Base-by-base conservation (phyloP, 2,888 invertebrate species). In the Idaea dimidiata region DNA sequence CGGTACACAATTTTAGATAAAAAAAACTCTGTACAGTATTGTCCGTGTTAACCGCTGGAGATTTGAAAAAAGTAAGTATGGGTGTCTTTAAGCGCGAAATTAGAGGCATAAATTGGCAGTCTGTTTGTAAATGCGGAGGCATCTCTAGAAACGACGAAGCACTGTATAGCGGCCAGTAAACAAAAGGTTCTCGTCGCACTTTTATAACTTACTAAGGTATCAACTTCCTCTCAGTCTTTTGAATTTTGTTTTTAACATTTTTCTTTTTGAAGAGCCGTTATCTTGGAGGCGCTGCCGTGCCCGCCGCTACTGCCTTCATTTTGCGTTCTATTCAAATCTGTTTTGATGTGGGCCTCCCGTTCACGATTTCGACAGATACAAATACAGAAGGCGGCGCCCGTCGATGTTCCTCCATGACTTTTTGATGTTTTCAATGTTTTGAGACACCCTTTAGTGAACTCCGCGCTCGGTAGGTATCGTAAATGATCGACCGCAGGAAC, bases 121-220 rank as follows among this genome's bases (percentile, higher is more conserved):
- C 76, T 76, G 79, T 76, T 78, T 74, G 78, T 75, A 75, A 80
- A 80, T 77, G 77, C 77, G 76, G 76, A 76, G 72, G 72, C 76
- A 64, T 62, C 67, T 70, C 68, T 76, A 74, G 69, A 74, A 82
- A 81, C 78, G 80, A 71, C 68, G 69, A 73, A 73, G 75, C 75
- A 74, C 80, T 76, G 80, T 81, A 83, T 75, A 76, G 78, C 77
- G 76, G 73, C 69, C 74, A 77, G 79, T 78, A 84, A 83, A 87
- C 87, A 89, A 87, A 88, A 82, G 84, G 75, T 79, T 76, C 81
- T 80, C 79, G 76, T 75, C 80, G 79, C 81, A 84, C 83, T 88
- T 87, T 83, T 85, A 87, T 87, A 88, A 89, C 88, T 87, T 85
- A 87, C 86, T 86, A 82, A 84, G 82, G 77, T 77, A 80, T 72